Evolutionary conservation across 2,888 invertebrate species (phyloP), one percentile per base, ranked within the genome.

Genomic region (Perizoma affinitatum): DNA sequence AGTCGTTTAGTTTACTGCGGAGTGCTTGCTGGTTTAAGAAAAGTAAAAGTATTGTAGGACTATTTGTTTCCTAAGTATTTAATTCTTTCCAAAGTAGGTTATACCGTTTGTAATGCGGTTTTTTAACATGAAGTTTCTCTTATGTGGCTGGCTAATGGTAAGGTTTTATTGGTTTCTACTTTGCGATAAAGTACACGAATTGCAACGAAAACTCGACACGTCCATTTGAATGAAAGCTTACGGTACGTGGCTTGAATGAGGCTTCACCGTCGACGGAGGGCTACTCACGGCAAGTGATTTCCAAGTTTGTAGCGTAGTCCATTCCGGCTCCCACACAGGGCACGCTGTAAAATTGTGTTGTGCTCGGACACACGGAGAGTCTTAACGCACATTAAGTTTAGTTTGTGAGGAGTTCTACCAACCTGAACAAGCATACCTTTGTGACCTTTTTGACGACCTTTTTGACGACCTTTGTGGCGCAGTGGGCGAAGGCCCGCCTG

Each of bases 141-240:
- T 38, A 38, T 1, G 22, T 22, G 22, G 22, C 47, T 56, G 42
- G 40, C 9, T 41, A n/a, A 41, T 48, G 44, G 45, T 61, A 64
- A 63, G 67, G 69, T 67, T 73, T 74, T 67, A 71, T 65, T 72
- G 68, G 68, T 69, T 67, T 72, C 68, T 70, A 73, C 71, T 79
- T 78, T 73, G 74, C 75, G 78, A 80, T 72, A 77, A 79, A 76
- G 75, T 76, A 78, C 74, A 79, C 70, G 73, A 76, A 73, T 74
- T 76, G 78, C 76, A 71, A 71, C 74, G 69, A 69, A 67, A 72
- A 72, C 70, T 74, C 75, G 66, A 72, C 75, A 73, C 72, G 75
- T 79, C 75, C 71, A 74, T 80, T 80, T 80, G 78, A 80, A 80
- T 80, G 79, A 79, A 76, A 77, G 80, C 75, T 63, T 72, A 74